Conservation (phyloP, 1,140 invertebrate species). For the Sycophaga agraensis region DNA sequence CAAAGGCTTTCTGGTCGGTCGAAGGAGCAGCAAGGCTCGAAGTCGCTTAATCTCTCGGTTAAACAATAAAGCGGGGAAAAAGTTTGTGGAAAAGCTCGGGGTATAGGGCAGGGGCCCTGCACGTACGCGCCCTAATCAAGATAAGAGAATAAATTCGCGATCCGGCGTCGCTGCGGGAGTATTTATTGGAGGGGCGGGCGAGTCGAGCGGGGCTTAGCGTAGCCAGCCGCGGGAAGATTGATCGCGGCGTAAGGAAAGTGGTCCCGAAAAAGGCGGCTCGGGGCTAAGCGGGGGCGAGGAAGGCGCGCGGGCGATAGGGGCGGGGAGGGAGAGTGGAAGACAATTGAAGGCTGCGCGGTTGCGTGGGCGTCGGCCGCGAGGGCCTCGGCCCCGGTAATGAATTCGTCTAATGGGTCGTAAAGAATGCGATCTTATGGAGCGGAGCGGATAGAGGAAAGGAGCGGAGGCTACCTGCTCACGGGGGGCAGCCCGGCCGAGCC, state of each 20-base stretch:
- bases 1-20: no score
- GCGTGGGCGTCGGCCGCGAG: conserved; percentile 45
- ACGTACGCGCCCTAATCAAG: conserved; percentile 19
- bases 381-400: conserved; percentile 54
- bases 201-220: background rate
- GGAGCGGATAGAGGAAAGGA: conserved; percentile 57
- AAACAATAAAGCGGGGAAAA: no score
- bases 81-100: no score
- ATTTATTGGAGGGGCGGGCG: conserved; percentile 23
- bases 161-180: conserved; percentile 8
- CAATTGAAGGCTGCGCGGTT: conserved; percentile 33
- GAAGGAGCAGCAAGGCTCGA: no score
- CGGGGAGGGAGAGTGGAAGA: conserved; percentile 10
- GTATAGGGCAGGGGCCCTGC: no score
- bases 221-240: background rate
- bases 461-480: conserved; percentile 47
- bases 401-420: conserved; percentile 60
- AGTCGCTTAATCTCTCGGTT: no score
- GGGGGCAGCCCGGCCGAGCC: no score
- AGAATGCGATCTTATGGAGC: conserved; percentile 59
- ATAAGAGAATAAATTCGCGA: conserved; percentile 18
- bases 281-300: no score
- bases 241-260: conserved; percentile 15
- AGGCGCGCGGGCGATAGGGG: background rate
- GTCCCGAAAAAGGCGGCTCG: background rate